phyloP scores from a whole-genome alignment of 2,113 vertebrate genomes.

The Canis aureus region DNA sequence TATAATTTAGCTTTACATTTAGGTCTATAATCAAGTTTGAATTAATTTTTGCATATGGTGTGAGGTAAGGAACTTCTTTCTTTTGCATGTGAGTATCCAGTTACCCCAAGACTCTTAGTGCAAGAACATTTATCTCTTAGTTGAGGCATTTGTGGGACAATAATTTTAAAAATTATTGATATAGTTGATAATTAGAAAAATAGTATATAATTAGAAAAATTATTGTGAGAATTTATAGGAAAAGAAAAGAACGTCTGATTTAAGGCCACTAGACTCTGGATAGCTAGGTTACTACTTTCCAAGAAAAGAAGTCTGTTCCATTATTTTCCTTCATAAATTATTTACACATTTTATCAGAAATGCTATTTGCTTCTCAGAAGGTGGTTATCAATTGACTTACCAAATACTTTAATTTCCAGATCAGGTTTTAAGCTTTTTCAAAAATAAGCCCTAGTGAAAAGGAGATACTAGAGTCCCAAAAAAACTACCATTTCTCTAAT shows the following conservation, averaged over 20 bases:
- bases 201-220: background rate
- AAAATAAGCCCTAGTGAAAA: background rate
- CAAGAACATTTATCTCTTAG: background rate
- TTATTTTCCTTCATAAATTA: background rate
- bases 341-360: background rate
- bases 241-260: background rate
- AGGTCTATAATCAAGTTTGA: background rate
- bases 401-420: background rate
- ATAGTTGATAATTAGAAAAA: background rate
- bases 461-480: background rate
- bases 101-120: background rate
- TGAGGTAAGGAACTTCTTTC: background rate
- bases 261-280: background rate
- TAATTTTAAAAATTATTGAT: background rate
- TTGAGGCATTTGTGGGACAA: background rate
- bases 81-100: background rate
- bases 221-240: background rate
- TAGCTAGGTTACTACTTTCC: background rate
- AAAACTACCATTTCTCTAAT: background rate
- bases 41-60: background rate
- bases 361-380: background rate
- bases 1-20: constrained; percentile 2
- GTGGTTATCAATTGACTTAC: background rate
- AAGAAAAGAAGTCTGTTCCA: background rate
- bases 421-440: background rate